A percentile compares a stretch with the other conserved stretches of the same genome.
These are phyloP conservation scores for Maconellicoccus hirsutus DNA, from an alignment of 1,140 invertebrate genomes.

Conservation along the genomic window DNA sequence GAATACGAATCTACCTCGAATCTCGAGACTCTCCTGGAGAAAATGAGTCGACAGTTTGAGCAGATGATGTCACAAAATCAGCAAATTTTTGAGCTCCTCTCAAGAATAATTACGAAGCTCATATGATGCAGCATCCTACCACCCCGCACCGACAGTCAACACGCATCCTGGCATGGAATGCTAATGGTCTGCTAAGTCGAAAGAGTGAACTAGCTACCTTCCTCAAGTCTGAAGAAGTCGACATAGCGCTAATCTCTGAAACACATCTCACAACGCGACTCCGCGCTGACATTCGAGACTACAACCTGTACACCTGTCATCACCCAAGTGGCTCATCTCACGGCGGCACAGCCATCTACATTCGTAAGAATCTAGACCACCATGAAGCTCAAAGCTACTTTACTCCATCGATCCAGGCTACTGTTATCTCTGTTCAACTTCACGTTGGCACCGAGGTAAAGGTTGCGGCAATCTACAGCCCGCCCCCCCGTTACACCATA, in stretches of 20 bases:
- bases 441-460: not conserved
- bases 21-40: too few species aligned
- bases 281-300: not conserved
- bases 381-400: not conserved
- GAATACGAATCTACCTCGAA: too few species aligned
- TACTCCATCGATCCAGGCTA: not conserved
- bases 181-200: constrained; percentile 28
- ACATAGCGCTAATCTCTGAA: constrained; percentile 30
- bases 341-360: constrained; percentile 14
- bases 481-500: constrained; percentile 27
- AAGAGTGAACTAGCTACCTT: constrained; percentile 26
- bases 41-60: too few species aligned
- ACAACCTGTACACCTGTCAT: not conserved
- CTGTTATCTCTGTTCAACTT: not conserved
- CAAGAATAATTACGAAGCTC: too few species aligned
- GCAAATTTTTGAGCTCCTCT: too few species aligned
- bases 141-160: too few species aligned
- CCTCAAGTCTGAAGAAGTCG: constrained; percentile 28
- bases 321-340: not conserved
- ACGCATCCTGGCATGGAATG: too few species aligned
- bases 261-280: constrained; percentile 28
- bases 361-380: constrained; percentile 1
- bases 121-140: too few species aligned
- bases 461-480: not conserved
- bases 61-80: too few species aligned